Conservation (phyloP, 2,113 vertebrate species). For the Spizaetus ornatus region DNA sequence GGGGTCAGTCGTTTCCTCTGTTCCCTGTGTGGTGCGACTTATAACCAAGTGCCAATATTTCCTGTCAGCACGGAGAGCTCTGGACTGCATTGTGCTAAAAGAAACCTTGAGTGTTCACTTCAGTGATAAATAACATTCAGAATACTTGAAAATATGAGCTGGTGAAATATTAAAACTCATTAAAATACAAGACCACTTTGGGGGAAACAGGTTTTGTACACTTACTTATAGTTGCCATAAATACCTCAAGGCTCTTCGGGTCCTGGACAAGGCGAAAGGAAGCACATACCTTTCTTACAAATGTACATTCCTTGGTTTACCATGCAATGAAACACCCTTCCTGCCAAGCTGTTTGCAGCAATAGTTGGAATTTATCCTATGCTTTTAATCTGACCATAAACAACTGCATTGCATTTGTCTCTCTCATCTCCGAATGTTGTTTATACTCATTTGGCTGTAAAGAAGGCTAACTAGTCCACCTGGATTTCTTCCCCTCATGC, state of each 20-base stretch:
- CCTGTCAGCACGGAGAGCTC: neutral
- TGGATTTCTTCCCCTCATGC: neutral
- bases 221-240: neutral
- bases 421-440: neutral
- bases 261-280: neutral
- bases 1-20: neutral
- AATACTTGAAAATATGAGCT: neutral
- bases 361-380: neutral
- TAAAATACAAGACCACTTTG: neutral
- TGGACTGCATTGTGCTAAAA: neutral
- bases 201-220: neutral
- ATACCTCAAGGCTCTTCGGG: neutral
- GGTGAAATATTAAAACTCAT: neutral
- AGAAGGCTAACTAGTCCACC: neutral
- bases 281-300: neutral
- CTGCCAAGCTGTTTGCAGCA: neutral
- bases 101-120: neutral
- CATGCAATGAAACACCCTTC: neutral
- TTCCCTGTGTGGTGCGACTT: neutral
- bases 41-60: neutral
- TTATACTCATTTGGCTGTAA: neutral
- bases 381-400: slow-evolving; percentile 5
- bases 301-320: neutral
- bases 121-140: neutral
- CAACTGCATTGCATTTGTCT: neutral